Conservation (phyloP, 1,140 invertebrate genomes). For the Mactra quadrangularis region DNA sequence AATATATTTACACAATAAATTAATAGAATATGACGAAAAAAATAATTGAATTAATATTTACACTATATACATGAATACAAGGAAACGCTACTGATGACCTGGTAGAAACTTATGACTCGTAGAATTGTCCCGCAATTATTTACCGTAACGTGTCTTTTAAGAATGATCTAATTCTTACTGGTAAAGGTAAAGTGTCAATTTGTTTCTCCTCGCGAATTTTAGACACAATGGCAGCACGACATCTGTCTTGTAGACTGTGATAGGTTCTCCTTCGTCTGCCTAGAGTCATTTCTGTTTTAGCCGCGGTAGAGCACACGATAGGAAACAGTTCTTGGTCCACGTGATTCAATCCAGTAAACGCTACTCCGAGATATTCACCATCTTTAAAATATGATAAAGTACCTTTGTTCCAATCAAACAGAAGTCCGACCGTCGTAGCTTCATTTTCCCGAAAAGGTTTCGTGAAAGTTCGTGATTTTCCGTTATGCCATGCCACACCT, state of each 20-base stretch:
- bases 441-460: conserved; percentile 89
- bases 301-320: conserved; percentile 89
- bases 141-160: conserved; percentile 69
- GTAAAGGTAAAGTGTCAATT: conserved; percentile 77
- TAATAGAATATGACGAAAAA: no score
- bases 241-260: conserved; percentile 88
- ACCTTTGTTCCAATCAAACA: conserved; percentile 89
- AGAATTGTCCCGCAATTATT: neutral
- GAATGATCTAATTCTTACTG: conserved; percentile 78
- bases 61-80: no score
- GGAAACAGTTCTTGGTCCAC: conserved; percentile 88
- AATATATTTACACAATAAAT: no score
- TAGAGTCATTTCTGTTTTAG: conserved; percentile 90
- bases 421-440: conserved; percentile 87
- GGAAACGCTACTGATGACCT: no score
- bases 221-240: conserved; percentile 78
- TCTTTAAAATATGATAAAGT: conserved; percentile 91
- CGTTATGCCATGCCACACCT: conserved; percentile 89
- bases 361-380: conserved; percentile 87
- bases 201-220: conserved; percentile 68
- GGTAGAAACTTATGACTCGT: no score
- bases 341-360: conserved; percentile 84
- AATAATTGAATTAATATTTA: no score
- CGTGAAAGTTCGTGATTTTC: conserved; percentile 86
- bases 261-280: conserved; percentile 86